phyloP scores from a whole-genome alignment of 2,888 invertebrate genomes.

The Thumatha senex region DNA sequence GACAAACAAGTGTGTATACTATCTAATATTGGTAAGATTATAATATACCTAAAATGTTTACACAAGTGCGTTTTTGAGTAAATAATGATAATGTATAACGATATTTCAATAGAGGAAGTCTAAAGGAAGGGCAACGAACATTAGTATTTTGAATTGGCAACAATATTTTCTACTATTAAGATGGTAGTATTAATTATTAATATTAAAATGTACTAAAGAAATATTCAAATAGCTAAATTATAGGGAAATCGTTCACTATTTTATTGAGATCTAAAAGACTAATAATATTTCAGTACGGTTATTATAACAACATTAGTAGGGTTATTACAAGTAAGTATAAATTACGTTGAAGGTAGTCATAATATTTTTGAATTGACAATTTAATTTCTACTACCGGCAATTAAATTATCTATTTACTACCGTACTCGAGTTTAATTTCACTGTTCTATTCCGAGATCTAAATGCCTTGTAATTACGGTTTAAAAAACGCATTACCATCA shows the following conservation, averaged over 20 bases:
- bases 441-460: background rate
- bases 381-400: background rate
- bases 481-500: too few relatives aligned
- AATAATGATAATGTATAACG: conserved; percentile 5
- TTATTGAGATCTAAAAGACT: too few relatives aligned
- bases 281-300: too few relatives aligned
- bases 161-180: conserved; percentile 6
- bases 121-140: conserved; percentile 4
- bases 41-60: conserved; percentile 6
- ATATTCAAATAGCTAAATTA: background rate
- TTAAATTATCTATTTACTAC: background rate
- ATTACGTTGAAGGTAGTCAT: conserved; percentile 1
- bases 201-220: background rate
- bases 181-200: background rate
- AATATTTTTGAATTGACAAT: background rate
- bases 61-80: conserved; percentile 2
- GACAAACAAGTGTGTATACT: conserved; percentile 12
- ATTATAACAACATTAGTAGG: too few relatives aligned
- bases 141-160: conserved; percentile 2
- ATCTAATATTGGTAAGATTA: conserved; percentile 9
- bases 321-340: background rate
- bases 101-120: conserved; percentile 3
- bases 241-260: background rate
- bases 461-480: too few relatives aligned
- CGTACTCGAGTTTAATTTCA: background rate